Evolutionary conservation across 2,888 invertebrate species (phyloP), one percentile per base, ranked within the genome.

Genomic region (Eledone cirrhosa): DNA sequence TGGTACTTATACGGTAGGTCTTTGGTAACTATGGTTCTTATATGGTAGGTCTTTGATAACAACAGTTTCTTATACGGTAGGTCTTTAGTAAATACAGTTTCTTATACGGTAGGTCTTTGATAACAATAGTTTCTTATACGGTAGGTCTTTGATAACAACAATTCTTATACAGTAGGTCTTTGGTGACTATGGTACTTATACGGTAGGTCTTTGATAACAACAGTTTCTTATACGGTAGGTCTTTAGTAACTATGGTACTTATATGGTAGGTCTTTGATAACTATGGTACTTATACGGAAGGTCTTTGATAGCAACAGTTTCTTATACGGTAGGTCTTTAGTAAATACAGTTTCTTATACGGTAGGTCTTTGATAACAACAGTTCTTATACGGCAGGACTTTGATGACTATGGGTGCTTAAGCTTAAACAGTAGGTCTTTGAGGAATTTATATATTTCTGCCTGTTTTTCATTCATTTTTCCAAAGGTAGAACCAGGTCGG

Each of bases 351-450:
- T n/a, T n/a, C n/a, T n/a, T n/a, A n/a, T n/a, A n/a, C n/a, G n/a
- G n/a, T n/a, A n/a, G n/a, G 84, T 89, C 41, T 90, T 88, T 80
- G 80, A 82, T 74, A 83, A 84, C 77, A 84, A 87, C 76, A 83
- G 84, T 69, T 83, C 86, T 19, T 83, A 86, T 27, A 88, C 88
- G 90, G 90, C 89, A 81, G 77, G 85, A 80, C 41, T 90, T 88
- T 80, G 80, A 82, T 74, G 83, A 84, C 77, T 84, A 87, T 77
- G 83, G 84, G 69, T n/a, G n/a, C n/a, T n/a, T n/a, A n/a, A n/a
- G 83, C 86, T 19, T 83, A 86, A 24, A 88, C 88, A 89, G 90
- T 89, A 81, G 77, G 85, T 81, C 4, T 41, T 41, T 41, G n/a
- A n/a, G n/a, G n/a, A n/a, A n/a, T n/a, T n/a, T n/a, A 41, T 41